Conservation (phyloP, 1,140 invertebrate genomes). For the Temnothorax curvispinosus region DNA sequence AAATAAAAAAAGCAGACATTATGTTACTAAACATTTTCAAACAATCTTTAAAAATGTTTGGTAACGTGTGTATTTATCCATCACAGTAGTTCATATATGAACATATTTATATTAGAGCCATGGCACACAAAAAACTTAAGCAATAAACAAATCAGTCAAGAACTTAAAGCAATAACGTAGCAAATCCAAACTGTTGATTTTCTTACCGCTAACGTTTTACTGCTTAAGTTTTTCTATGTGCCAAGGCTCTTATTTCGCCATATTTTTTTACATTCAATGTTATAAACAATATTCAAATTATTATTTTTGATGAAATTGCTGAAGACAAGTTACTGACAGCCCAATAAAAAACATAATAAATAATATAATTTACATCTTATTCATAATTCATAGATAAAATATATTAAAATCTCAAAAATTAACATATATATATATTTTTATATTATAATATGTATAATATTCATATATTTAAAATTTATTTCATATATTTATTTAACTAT, state of each 20-base stretch:
- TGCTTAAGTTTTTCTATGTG: too few relatives aligned
- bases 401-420: constrained; percentile 22
- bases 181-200: too few relatives aligned
- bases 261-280: not conserved
- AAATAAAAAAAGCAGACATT: not conserved
- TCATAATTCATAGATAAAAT: not conserved
- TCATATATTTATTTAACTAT: not conserved
- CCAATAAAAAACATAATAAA: constrained; percentile 2
- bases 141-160: too few relatives aligned
- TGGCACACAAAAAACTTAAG: too few relatives aligned
- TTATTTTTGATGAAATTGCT: not conserved
- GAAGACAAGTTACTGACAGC: not conserved
- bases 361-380: constrained; percentile 19
- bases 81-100: constrained; percentile 15
- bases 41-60: constrained; percentile 7
- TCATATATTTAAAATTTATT: constrained; percentile 8
- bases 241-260: not conserved
- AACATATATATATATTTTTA: constrained; percentile 21
- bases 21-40: not conserved
- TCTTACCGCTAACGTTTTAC: too few relatives aligned
- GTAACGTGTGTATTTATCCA: not conserved
- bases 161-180: too few relatives aligned
- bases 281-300: constrained; percentile 14
- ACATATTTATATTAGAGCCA: not conserved
- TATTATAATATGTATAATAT: not conserved